These are phyloP conservation scores for Stegana nigrithorax DNA, from an alignment of 2,888 invertebrate species.

Conservation along the genomic window DNA sequence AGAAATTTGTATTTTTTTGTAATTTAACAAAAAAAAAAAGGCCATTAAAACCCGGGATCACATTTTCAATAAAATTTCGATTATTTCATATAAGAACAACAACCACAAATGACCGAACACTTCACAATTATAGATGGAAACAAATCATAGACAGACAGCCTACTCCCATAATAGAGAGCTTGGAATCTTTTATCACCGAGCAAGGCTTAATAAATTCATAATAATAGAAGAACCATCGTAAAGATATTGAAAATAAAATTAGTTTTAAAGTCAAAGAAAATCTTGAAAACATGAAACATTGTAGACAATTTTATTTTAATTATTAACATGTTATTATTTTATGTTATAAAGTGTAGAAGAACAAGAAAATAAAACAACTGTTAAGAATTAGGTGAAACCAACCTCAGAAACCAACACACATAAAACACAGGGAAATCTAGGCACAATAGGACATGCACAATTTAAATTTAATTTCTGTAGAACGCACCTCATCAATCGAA, in stretches of 20 bases:
- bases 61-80: neutral
- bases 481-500: slow-evolving; percentile 59
- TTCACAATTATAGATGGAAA: slow-evolving; percentile 1
- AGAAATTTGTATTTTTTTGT: neutral
- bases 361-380: neutral
- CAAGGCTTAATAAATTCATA: no score
- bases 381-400: no score
- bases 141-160: slow-evolving; percentile 21
- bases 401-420: slow-evolving; percentile 10
- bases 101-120: neutral
- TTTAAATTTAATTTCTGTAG: neutral
- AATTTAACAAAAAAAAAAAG: neutral
- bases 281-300: no score
- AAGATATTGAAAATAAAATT: no score
- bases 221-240: no score
- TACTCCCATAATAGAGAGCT: no score
- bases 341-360: neutral
- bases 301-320: no score
- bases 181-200: no score
- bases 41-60: neutral
- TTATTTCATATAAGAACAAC: neutral
- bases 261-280: no score
- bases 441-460: slow-evolving; percentile 12
- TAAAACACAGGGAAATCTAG: slow-evolving; percentile 11
- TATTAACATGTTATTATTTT: no score